Base-by-base conservation (phyloP, 2,113 vertebrate species). In the Origma solitaria region DNA sequence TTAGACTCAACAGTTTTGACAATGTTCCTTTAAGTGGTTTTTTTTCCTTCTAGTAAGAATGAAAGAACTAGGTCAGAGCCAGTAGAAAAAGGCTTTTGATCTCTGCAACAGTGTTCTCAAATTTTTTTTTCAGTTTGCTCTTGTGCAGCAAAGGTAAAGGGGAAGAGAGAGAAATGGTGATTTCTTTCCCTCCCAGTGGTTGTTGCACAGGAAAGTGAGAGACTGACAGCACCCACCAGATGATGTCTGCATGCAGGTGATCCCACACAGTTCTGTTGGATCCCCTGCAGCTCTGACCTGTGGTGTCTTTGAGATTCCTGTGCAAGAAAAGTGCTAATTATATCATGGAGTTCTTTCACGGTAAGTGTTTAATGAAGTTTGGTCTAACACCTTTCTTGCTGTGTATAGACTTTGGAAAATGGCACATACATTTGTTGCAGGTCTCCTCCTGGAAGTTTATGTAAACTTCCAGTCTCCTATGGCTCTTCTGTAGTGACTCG, bases 11-110 rank as follows among this genome's bases (percentile, higher is more conserved):
- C 75, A 91, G 92, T 97, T 97, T 96, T 94, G 88, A 96, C 88
- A 95, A 53, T 96, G 87, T 96, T 96, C 86, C 92, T 97, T 97
- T 97, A 97, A 96, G 90, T 90, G 53, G 42, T 37, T 18, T 88
- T 95, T 92, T 84, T 70, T 50, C 76, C 90, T 88, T 95, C 72
- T 82, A 94, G 96, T 94, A 92, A 92, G 96, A 96, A 94, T 97
- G 97, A 97, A 97, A 97, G 93, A 97, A 97, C 94, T 97, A 96
- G 96, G 96, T 97, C 97, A 97, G 94, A 95, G 96, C 82, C 84
- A 68, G 70, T 68, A 91, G 94, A 88, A 94, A 94, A 95, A 94
- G 94, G 83, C 91, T 96, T 97, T 96, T 96, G 93, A 97, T 97
- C 95, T 96, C 91, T 93, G 84, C 90, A 90, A 82, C 75, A 92